A percentile compares a stretch with the other conserved stretches of the same genome.
Conservation (phyloP, 2,888 invertebrate species). For the Nomada fabriciana region DNA sequence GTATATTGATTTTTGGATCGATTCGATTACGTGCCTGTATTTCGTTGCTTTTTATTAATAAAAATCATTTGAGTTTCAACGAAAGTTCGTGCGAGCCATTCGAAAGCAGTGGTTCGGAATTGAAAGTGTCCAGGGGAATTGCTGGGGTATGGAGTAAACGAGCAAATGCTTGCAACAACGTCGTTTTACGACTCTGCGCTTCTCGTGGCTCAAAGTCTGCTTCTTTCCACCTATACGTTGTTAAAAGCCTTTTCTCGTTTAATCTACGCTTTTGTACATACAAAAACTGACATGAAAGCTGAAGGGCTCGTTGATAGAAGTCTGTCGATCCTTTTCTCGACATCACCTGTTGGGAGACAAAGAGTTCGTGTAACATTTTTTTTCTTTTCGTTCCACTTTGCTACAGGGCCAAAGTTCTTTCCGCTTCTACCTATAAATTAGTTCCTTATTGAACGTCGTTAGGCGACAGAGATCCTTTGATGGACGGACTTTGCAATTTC, state of each 20-base stretch:
- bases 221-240: background rate
- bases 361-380: background rate
- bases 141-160: background rate
- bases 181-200: slow-evolving; percentile 16
- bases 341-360: background rate
- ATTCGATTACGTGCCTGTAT: background rate
- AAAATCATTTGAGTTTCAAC: background rate
- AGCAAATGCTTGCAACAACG: slow-evolving; percentile 4
- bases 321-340: background rate
- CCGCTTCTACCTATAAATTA: slow-evolving; percentile 22
- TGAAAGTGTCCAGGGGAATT: background rate
- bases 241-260: slow-evolving; percentile 17
- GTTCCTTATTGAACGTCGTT: slow-evolving; percentile 26
- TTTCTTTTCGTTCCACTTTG: background rate
- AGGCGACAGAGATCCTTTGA: slow-evolving; percentile 26
- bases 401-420: background rate
- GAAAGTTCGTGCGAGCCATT: background rate
- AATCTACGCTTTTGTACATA: background rate
- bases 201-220: background rate
- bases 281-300: slow-evolving; percentile 20
- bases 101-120: too few species aligned
- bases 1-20: slow-evolving; percentile 47
- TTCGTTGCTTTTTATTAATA: too few species aligned
- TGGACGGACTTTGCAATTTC: slow-evolving; percentile 24
- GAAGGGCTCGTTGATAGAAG: slow-evolving; percentile 3